A percentile compares a stretch with the other conserved stretches of the same genome.
Evolutionary conservation across 2,797 vertebrate species (phyloP).

Genomic region (Phrynocephalus guinanensis): DNA sequence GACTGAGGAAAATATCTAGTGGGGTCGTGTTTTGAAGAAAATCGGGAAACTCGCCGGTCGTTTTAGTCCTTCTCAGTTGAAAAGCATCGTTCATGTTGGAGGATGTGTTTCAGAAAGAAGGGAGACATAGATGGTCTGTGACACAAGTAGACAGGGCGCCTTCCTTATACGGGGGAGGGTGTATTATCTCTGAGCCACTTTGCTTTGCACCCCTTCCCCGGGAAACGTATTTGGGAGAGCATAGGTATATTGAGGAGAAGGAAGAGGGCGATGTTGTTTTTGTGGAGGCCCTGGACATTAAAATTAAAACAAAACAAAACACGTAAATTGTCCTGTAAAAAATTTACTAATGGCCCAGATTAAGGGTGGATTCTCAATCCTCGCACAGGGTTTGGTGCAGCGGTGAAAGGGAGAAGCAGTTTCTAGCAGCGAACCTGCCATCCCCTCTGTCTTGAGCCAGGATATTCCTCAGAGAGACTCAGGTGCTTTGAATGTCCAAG

Average conservation of each 20-base stretch:
- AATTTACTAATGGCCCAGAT: background rate
- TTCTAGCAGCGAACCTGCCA: background rate
- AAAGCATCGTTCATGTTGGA: no score
- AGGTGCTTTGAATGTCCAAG: no score
- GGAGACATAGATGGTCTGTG: no score
- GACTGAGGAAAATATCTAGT: background rate
- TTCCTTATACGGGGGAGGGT: no score
- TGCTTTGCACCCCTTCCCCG: no score
- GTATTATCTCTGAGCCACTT: no score
- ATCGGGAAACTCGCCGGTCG: background rate
- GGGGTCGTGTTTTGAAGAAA: background rate
- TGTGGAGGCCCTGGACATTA: background rate
- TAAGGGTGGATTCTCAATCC: background rate
- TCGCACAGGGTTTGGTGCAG: background rate
- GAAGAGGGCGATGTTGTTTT: background rate
- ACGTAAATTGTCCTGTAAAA: no score
- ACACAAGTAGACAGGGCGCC: no score
- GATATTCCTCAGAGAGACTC: background rate
- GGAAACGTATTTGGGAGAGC: background rate
- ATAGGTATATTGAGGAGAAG: background rate
- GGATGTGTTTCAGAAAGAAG: background rate
- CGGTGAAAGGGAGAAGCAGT: background rate
- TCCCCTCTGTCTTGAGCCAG: no score
- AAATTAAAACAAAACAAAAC: no score
- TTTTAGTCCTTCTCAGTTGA: background rate